Base-by-base conservation (phyloP, 1,140 invertebrate species). In the Scaptodrosophila lebanonensis region DNA sequence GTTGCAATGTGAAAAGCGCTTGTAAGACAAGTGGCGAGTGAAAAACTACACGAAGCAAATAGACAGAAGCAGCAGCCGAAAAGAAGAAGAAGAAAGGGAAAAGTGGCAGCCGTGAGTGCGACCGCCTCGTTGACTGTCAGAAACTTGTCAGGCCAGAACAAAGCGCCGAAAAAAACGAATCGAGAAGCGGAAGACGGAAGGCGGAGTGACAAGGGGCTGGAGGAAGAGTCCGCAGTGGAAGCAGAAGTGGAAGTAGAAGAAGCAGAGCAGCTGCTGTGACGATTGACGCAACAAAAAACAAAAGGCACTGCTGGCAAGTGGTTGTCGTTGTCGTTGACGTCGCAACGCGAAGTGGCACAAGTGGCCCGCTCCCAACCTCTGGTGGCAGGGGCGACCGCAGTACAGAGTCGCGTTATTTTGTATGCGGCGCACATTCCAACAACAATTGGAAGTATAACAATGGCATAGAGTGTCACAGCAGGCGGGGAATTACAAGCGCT, bases 261-360 rank as follows among this genome's bases (percentile, higher is more conserved):
- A 32, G 51, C 32, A 56, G 51, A 57, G 51, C 66, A 62, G 51
- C 68, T 53, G 58, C 73, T 61, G 59, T 53, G 50, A 69, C 75
- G 75, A 77, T 79, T 77, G 75, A 79, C 75, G 75, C 64, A 61
- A 66, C 75, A 69, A 73, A 66, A n/a, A 79, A 82, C 75, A 82
- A 82, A 63, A 69, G 39, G 36, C 27, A 50, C 59, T 22, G 35
- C 44, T 35, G 43, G 30, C 45, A 44, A 63, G 60, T 56, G 47
- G 50, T 63, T 58, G 60, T 57, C 69, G 22, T 25, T 25, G 22
- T 4, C 22, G 22, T 25, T 25, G 22, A 25, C n/a, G 22, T 25
- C 8, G 22, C 22, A 8, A 8, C 22, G 22, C 22, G 8, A 59
- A 72, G 73, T 77, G 63, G 67, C 58, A 56, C 67, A 66, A 62